Conservation (phyloP, 2,888 invertebrate genomes). For the Parapristionchus giblindavisi region DNA sequence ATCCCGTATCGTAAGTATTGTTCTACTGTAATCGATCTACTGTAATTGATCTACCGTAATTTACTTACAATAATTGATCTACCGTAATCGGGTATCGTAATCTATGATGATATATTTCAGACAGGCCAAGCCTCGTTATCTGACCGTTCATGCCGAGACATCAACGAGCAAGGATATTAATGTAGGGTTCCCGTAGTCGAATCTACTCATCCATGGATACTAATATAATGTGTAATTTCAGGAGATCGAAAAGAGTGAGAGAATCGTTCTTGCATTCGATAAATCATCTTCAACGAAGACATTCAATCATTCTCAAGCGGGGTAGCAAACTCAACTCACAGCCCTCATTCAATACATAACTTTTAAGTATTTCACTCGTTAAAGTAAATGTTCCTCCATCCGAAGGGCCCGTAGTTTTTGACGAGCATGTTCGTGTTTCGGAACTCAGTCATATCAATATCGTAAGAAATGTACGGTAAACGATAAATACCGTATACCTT, state of each 20-base stretch:
- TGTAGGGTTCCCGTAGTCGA: not conserved
- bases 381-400: not conserved
- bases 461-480: constrained; percentile 5
- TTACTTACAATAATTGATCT: no score
- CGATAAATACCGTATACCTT: not conserved
- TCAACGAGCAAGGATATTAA: constrained; percentile 6
- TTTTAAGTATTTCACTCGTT: constrained; percentile 7
- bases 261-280: constrained; percentile 9
- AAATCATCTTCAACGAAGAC: not conserved
- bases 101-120: no score
- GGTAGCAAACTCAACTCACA: not conserved
- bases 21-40: not conserved
- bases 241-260: constrained; percentile 29
- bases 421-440: constrained; percentile 30
- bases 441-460: constrained; percentile 27
- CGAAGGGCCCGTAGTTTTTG: constrained; percentile 6
- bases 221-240: no score
- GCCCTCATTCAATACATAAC: not conserved
- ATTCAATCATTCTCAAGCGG: not conserved
- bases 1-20: not conserved
- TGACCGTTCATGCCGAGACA: constrained; percentile 18
- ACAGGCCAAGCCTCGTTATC: constrained; percentile 18
- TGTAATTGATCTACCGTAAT: no score
- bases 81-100: not conserved
- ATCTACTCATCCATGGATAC: no score